A percentile compares a stretch with the other conserved stretches of the same genome.
phyloP scores from a whole-genome alignment of 2,113 vertebrate species.

The Pithys albifrons region DNA sequence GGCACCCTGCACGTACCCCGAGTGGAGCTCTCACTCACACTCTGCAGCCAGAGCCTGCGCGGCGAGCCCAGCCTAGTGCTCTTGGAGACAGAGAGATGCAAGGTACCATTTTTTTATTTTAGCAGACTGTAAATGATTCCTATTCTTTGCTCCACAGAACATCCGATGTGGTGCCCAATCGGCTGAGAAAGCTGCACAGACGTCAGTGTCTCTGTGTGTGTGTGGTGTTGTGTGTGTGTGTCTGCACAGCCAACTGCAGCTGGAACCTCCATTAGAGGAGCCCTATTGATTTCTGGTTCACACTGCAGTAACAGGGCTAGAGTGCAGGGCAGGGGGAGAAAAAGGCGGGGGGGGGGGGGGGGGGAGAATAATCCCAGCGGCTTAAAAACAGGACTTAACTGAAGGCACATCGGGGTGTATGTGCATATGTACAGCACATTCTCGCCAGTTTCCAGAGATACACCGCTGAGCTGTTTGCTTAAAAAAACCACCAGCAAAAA shows the following conservation, averaged over 20 bases:
- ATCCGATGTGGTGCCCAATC: conserved; percentile 85
- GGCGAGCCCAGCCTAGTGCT: conserved; percentile 13
- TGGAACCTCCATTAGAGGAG: conserved; percentile 76
- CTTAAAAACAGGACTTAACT: conserved; percentile 14
- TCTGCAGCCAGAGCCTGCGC: neutral
- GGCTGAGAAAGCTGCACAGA: conserved; percentile 72
- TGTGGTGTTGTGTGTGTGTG: neutral
- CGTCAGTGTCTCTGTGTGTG: conserved; percentile 71
- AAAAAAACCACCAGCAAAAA: neutral
- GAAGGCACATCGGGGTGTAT: neutral
- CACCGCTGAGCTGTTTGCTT: neutral
- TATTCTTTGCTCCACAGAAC: conserved; percentile 82
- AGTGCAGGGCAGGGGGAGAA: neutral
- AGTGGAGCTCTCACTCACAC: neutral
- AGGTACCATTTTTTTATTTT: conserved; percentile 43
- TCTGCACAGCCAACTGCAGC: conserved; percentile 66
- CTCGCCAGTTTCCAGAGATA: neutral
- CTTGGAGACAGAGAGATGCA: conserved; percentile 47
- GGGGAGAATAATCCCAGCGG: neutral
- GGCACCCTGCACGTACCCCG: neutral
- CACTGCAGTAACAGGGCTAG: conserved; percentile 65
- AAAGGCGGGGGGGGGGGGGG: neutral
- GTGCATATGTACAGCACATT: neutral
- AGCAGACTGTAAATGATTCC: conserved; percentile 63
- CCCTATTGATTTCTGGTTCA: conserved; percentile 78